Evolutionary conservation across 2,797 vertebrate genomes (phyloP), one percentile per base, ranked within the genome.

Genomic region (Knipowitschia caucasica): DNA sequence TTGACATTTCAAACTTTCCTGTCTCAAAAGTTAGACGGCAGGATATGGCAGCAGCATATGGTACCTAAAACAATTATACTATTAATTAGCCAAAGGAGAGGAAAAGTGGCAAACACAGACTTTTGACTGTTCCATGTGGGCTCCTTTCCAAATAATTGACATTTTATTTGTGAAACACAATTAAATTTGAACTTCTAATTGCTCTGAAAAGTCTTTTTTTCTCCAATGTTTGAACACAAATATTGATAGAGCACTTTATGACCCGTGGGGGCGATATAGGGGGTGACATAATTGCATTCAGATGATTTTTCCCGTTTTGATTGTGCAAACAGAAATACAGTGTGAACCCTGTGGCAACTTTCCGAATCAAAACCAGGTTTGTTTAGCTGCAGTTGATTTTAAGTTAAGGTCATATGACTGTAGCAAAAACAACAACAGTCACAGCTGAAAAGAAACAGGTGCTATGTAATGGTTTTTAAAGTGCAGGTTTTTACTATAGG

Each of bases 1-100:
- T 83, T 81, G 77, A 83, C 81, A 84, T 80, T 85, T 78, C 53
- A 81, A 83, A 81, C 73, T 81, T 83, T 73, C 45, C 46, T 43
- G 69, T 81, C 71, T 82, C 44, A 67, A 74, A 83, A 67, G 76
- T 79, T 75, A 36, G 53, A 50, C 66, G 71, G 57, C 63, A 70
- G 75, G 67, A 74, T 63, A 51, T 69, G 56, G 68, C 73, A 69
- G 64, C 35, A 64, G 59, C 61, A 73, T 66, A 67, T 71, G 81
- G 62, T 31, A 10, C 3, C 14, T 3, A 17, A 20, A 38, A 52
- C 50, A 52, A 60, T 11, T 52, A 1, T 40, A 26, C 55, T 25
- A 67, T 53, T 31, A 43, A 47, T 77, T 61, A 60, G 49, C 46
- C 23, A 14, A 14, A 33, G 23, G 39, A 49, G 17, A 33, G 14